Evolutionary conservation across 2,888 invertebrate genomes (phyloP).

Genomic region (Melanophora roralis): DNA sequence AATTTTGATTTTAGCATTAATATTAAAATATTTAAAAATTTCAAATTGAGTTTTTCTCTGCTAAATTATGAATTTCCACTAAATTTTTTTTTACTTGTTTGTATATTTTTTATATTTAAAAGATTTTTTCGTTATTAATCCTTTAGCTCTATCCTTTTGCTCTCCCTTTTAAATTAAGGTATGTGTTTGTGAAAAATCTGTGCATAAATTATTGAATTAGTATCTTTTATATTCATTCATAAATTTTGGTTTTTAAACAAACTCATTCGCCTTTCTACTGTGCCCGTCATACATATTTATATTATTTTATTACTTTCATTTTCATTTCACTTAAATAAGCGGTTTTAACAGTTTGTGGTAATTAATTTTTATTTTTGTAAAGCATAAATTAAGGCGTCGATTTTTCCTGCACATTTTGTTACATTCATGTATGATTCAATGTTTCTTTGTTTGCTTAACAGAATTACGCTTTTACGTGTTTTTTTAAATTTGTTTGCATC

Average conservation of each 20-base stretch:
- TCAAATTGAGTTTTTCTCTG: too few species aligned
- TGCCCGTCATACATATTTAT: not conserved
- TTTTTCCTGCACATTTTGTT: not conserved
- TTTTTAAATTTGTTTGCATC: constrained; percentile 1
- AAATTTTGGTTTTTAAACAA: not conserved
- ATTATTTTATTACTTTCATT: constrained; percentile 15
- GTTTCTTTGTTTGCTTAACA: constrained; percentile 3
- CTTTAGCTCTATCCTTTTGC: not conserved
- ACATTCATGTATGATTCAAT: constrained; percentile 6
- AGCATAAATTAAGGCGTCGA: constrained; percentile 68
- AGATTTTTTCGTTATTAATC: constrained; percentile 31
- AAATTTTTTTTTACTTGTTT: too few species aligned
- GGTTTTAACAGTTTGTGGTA: constrained; percentile 64
- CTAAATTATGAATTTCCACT: too few species aligned
- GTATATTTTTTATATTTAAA: not conserved
- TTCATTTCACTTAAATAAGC: constrained; percentile 25
- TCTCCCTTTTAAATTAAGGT: not conserved
- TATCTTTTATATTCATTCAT: constrained; percentile 56
- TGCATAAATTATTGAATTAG: constrained; percentile 73
- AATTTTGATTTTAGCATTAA: too few species aligned
- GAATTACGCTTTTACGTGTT: not conserved
- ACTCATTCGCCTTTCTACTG: not conserved
- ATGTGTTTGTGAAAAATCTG: constrained; percentile 64
- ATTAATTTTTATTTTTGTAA: constrained; percentile 66
- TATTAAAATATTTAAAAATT: too few species aligned